A percentile compares a stretch with the other conserved stretches of the same genome.
These are phyloP conservation scores for Ochropacha duplaris DNA, from an alignment of 2,888 invertebrate genomes.

Conservation along the genomic window DNA sequence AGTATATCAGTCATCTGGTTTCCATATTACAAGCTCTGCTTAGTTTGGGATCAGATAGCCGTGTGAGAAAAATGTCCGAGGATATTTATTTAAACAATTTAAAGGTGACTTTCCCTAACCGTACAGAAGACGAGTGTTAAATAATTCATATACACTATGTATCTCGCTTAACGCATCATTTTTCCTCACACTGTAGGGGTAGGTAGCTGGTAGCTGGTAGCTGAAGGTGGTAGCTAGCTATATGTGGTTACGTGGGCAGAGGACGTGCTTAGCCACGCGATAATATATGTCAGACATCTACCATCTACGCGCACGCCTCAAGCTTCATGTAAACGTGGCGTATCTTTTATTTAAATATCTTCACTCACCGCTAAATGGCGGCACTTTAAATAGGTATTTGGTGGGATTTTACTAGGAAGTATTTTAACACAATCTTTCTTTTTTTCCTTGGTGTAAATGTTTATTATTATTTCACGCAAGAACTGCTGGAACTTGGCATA, in stretches of 20 bases:
- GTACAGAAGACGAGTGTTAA: conserved; percentile 28
- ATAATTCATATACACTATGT: conserved; percentile 39
- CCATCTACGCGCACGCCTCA: conserved; percentile 15
- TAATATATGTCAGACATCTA: conserved; percentile 32
- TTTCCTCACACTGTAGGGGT: conserved; percentile 27
- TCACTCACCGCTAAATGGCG: conserved; percentile 27
- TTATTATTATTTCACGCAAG: no score
- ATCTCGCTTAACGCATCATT: conserved; percentile 45
- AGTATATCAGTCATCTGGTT: no score
- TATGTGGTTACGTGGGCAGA: conserved; percentile 20
- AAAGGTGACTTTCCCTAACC: neutral
- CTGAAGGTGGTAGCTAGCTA: conserved; percentile 16
- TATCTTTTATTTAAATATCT: conserved; percentile 39
- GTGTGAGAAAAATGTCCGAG: no score
- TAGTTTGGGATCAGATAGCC: no score
- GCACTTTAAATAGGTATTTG: neutral
- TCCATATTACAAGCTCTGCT: no score
- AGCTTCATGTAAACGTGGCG: conserved; percentile 11
- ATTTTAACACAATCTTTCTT: no score
- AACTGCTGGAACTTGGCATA: no score
- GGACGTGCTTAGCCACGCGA: conserved; percentile 31
- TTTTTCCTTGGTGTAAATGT: no score
- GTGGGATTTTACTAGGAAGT: no score
- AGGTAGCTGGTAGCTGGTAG: no score
- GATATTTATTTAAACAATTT: no score